Percentiles rank a stretch among this genome's conserved stretches.
Conservation (phyloP, 2,113 vertebrate genomes). For the Ginglymostoma cirratum region DNA sequence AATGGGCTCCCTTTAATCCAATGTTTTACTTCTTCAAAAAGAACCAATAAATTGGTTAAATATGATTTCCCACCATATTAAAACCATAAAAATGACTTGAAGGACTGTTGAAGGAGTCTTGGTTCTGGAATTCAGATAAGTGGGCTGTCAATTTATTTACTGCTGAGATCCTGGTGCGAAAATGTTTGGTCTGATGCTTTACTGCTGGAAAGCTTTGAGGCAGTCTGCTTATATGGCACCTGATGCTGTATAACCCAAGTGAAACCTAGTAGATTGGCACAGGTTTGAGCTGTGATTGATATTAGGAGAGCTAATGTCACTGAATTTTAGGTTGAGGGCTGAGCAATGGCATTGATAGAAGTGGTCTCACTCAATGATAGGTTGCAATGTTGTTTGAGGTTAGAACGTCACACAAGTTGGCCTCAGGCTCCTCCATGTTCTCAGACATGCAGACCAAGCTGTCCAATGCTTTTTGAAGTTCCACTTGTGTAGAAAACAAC, state of each 20-base stretch:
- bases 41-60: too few species aligned
- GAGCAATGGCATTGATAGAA: not conserved
- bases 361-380: not conserved
- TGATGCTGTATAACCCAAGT: not conserved
- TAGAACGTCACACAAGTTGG: not conserved
- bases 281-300: not conserved
- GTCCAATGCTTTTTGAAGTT: not conserved
- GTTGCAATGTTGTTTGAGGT: not conserved
- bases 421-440: not conserved
- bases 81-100: not conserved
- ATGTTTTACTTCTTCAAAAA: too few species aligned
- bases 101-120: too few species aligned
- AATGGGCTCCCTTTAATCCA: too few species aligned
- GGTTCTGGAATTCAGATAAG: not conserved
- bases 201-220: not conserved
- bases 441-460: not conserved
- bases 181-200: not conserved
- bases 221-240: not conserved
- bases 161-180: not conserved
- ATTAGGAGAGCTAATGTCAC: not conserved
- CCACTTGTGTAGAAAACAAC: not conserved
- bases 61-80: not conserved
- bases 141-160: not conserved
- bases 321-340: not conserved
- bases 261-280: not conserved